phyloP scores from a whole-genome alignment of 2,797 vertebrate species.

The Aphelocoma californica region DNA sequence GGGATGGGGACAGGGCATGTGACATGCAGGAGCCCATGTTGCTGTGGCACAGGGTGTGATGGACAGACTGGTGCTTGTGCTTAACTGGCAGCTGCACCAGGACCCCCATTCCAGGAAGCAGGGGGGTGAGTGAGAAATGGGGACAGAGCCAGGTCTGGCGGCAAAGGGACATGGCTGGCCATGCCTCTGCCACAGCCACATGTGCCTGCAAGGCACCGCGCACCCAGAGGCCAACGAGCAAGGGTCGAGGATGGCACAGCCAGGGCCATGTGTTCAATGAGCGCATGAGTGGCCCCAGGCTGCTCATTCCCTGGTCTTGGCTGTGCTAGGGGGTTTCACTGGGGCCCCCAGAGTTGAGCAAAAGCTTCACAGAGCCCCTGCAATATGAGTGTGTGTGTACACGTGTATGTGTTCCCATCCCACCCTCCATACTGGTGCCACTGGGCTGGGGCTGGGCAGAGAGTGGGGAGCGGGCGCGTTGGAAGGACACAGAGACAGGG shows the following conservation, averaged over 20 bases:
- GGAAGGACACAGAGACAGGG: conserved; percentile 48
- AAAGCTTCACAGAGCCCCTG: neutral
- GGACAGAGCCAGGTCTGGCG: neutral
- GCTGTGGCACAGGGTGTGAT: neutral
- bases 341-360: neutral
- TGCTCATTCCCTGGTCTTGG: neutral
- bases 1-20: neutral
- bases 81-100: accelerated
- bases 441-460: accelerated
- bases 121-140: accelerated
- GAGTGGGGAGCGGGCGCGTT: accelerated
- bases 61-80: neutral
- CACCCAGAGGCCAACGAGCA: neutral
- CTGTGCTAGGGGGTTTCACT: accelerated
- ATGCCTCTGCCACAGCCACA: neutral
- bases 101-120: accelerated
- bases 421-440: neutral
- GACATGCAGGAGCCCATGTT: accelerated
- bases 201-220: neutral
- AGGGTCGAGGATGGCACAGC: neutral
- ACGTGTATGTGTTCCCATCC: accelerated
- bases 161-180: neutral
- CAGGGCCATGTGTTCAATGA: accelerated
- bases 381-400: neutral
- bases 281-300: neutral